Percentiles rank a stretch among this genome's conserved stretches.
Evolutionary conservation across 2,113 vertebrate species (phyloP).

Genomic region (Aspidoscelis tigris): DNA sequence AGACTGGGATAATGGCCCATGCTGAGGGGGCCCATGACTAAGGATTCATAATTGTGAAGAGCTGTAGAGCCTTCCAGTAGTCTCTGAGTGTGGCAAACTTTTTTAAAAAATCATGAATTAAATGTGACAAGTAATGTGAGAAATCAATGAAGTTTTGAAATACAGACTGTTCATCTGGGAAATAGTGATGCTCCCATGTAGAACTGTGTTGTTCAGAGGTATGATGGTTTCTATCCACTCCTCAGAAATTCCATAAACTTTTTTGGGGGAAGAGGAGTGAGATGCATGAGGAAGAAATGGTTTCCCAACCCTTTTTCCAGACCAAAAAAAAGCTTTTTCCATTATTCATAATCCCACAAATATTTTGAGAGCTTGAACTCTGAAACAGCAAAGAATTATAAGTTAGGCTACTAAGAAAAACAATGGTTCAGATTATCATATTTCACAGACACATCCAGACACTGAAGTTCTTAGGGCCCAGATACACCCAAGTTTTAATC

Average conservation of each 20-base stretch:
- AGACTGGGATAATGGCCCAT: no score
- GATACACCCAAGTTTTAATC: no score
- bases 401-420: background rate
- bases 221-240: conserved; percentile 20
- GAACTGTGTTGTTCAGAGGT: background rate
- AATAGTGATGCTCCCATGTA: conserved; percentile 15
- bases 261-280: background rate
- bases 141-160: background rate
- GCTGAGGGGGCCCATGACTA: background rate
- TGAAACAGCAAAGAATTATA: background rate
- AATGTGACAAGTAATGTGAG: background rate
- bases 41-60: background rate
- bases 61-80: no score
- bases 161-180: background rate
- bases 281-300: background rate
- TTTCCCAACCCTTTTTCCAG: background rate
- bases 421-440: no score
- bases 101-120: background rate
- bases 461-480: background rate
- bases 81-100: no score
- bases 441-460: background rate
- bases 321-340: conserved; percentile 11
- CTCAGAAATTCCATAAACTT: conserved; percentile 28
- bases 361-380: background rate
- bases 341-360: conserved; percentile 26